Base-by-base conservation (phyloP, 2,113 vertebrate species). In the Balaeniceps rex region DNA sequence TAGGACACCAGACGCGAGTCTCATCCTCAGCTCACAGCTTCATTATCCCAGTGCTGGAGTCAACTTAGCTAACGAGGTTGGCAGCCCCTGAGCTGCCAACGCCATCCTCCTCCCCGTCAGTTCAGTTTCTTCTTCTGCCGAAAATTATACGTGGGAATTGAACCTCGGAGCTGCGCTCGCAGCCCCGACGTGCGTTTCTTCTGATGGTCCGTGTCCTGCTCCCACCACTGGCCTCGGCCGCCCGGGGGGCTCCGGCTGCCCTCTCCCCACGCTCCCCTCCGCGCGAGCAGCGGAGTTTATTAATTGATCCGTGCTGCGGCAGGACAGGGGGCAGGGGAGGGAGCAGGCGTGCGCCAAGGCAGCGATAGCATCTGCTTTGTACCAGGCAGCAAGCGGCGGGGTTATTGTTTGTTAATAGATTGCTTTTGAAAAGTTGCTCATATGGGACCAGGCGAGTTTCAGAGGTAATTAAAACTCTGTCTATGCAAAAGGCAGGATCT, bases 401-500 rank as follows among this genome's bases (percentile, higher is more conserved):
- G 92, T 96, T 95, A 96, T 95, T 98, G 97, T 97, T 96, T 91
- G 95, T 90, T 97, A 95, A 97, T 96, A 80, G 96, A 97, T 97
- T 95, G 95, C 95, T 96, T 96, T 78, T 95, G 97, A 97, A 95
- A 97, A 87, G 93, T 95, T 91, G 95, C 94, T 97, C 96, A 57
- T 66, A 60, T 93, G 97, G 97, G 97, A 97, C 91, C 77, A 19
- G 90, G 65, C n/a, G 2, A 88, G 94, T 94, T 98, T 88, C 97
- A 96, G 92, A 97, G 95, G 97, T 97, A 98, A 98, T 98, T 98
- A 98, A 97, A 97, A 97, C 93, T 97, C 93, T 91, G 94, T 54
- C 96, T 93, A 90, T 97, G 95, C 96, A 97, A 92, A 94, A 97
- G 79, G 90, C 94, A 96, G 65, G 91, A 97, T 96, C 97, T 97